A percentile compares a stretch with the other conserved stretches of the same genome.
Evolutionary conservation across 2,113 vertebrate species (phyloP).

Genomic region (Girardinichthys multiradiatus): DNA sequence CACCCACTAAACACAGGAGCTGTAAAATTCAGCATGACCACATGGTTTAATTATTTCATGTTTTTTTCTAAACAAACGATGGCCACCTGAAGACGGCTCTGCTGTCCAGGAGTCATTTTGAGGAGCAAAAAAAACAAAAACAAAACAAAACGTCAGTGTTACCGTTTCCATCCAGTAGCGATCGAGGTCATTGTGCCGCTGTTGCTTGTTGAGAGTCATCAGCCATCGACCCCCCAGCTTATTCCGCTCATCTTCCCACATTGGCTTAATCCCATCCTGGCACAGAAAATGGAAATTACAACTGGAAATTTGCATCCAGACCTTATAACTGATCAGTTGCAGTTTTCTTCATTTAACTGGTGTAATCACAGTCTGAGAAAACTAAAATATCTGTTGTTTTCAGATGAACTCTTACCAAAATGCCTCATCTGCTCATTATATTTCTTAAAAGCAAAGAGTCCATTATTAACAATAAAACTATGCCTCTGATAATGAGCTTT

Average conservation of each 20-base stretch:
- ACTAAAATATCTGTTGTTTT: not conserved
- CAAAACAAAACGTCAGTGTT: conserved; percentile 14
- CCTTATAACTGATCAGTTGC: too few species aligned
- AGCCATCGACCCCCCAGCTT: conserved; percentile 85
- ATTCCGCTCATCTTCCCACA: conserved; percentile 87
- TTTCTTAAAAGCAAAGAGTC: not conserved
- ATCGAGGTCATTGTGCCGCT: conserved; percentile 85
- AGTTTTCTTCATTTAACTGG: too few species aligned
- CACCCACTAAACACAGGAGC: conserved; percentile 86
- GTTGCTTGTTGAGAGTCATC: conserved; percentile 85
- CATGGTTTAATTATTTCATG: fast-evolving
- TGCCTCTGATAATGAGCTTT: not conserved
- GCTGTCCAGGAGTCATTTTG: not conserved
- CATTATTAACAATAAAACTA: too few species aligned
- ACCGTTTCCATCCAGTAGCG: conserved; percentile 87
- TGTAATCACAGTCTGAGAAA: not conserved
- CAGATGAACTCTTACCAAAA: too few species aligned
- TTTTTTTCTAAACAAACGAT: not conserved
- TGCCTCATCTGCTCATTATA: not conserved
- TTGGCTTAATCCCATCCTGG: conserved; percentile 85
- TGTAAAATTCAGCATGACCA: conserved; percentile 45
- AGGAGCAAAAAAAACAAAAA: not conserved
- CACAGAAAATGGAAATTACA: conserved; percentile 13
- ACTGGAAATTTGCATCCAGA: too few species aligned
- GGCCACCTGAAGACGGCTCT: not conserved